A percentile compares a stretch with the other conserved stretches of the same genome.
These are phyloP conservation scores for Macrochelys suwanniensis DNA, from an alignment of 2,797 vertebrate genomes.

Conservation along the genomic window DNA sequence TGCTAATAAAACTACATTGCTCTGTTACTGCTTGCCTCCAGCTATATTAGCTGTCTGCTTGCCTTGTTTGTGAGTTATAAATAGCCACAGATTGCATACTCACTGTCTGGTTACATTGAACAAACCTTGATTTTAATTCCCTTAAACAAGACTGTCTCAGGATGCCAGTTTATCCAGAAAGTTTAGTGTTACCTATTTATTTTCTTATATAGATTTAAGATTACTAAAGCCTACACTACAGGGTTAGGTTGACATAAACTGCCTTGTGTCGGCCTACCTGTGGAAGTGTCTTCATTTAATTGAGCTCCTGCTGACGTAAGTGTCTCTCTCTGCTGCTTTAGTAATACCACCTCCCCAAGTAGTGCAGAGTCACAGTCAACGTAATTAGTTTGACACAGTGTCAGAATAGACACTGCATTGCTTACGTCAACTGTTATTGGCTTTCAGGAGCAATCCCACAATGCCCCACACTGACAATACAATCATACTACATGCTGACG, in stretches of 20 bases:
- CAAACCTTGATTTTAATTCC: slow-evolving; percentile 67
- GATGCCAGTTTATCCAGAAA: slow-evolving; percentile 32
- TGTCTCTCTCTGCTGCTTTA: background rate
- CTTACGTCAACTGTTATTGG: no score
- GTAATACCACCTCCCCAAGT: background rate
- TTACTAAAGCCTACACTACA: background rate
- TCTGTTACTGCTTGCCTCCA: slow-evolving; percentile 67
- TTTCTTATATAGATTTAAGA: background rate
- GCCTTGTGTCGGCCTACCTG: background rate
- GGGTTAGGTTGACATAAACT: background rate
- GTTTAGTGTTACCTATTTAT: slow-evolving; percentile 5
- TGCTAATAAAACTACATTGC: slow-evolving; percentile 64
- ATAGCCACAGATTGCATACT: slow-evolving; percentile 69
- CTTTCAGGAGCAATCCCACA: no score
- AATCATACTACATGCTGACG: no score
- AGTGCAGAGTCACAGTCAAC: background rate
- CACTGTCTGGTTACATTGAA: slow-evolving; percentile 65
- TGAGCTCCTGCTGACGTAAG: background rate
- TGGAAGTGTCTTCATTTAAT: background rate
- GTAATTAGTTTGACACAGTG: background rate
- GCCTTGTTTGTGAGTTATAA: slow-evolving; percentile 77
- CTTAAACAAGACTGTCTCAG: slow-evolving; percentile 66
- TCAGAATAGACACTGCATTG: background rate
- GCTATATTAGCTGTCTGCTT: slow-evolving; percentile 71
- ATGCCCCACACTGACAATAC: no score